A percentile compares a stretch with the other conserved stretches of the same genome.
Evolutionary conservation across 2,888 invertebrate species (phyloP).

Genomic region (Entomobrya multifasciata): DNA sequence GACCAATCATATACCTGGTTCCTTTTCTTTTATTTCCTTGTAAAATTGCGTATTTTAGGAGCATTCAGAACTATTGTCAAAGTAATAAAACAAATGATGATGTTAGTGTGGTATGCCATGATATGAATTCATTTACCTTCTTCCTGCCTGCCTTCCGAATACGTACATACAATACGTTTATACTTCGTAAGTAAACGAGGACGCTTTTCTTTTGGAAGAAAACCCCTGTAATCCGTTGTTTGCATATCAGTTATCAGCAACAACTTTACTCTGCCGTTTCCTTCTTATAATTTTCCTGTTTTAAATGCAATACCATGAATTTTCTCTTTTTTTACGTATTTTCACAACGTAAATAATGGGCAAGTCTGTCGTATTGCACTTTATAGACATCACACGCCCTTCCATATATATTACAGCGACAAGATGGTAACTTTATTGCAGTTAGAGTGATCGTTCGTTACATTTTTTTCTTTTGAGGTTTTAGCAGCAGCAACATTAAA

Average conservation of each 20-base stretch:
- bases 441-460: slow-evolving; percentile 58
- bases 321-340: slow-evolving; percentile 30
- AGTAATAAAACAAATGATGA: slow-evolving; percentile 64
- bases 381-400: slow-evolving; percentile 55
- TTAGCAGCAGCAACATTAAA: slow-evolving; percentile 11
- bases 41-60: slow-evolving; percentile 22
- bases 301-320: slow-evolving; percentile 24
- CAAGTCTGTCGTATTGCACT: slow-evolving; percentile 10
- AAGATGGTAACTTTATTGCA: slow-evolving; percentile 62
- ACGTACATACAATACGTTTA: too few relatives aligned
- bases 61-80: slow-evolving; percentile 50
- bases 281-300: neutral
- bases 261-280: slow-evolving; percentile 15
- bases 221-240: slow-evolving; percentile 46
- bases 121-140: neutral
- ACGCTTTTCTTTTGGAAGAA: neutral
- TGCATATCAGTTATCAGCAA: slow-evolving; percentile 42
- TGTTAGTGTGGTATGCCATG: slow-evolving; percentile 11
- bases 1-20: slow-evolving; percentile 6
- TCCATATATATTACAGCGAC: slow-evolving; percentile 50
- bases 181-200: slow-evolving; percentile 1
- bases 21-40: slow-evolving; percentile 28
- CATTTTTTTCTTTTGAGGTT: slow-evolving; percentile 50
- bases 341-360: slow-evolving; percentile 23
- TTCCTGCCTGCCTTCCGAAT: too few relatives aligned